Evolutionary conservation across 1,140 invertebrate species (phyloP), one percentile per base, ranked within the genome.

Genomic region (Muscidifurax raptorellus): DNA sequence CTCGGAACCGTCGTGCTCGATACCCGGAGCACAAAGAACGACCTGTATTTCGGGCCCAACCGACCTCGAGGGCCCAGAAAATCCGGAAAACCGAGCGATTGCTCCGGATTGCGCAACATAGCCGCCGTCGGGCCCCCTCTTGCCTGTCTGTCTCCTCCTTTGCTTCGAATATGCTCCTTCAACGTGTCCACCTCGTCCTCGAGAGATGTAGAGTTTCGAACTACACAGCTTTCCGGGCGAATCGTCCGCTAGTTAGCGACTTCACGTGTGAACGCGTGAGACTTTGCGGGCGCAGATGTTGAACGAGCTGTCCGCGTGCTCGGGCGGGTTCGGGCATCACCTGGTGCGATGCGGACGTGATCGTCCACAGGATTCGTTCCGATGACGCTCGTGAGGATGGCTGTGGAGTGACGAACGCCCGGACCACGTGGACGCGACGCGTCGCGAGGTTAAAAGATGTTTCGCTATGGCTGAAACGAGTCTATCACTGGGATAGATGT

Each of bases 91-190:
- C 80, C 69, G 71, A 66, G 27, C 83, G 79, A 87, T 93, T 92
- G 88, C 90, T 83, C 32, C 80, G 83, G 90, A 91, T 93, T 93
- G 92, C 92, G 92, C 92, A 93, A 93, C 89, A 88, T 80, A 30
- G 12, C 15, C 22, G 12, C 28, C 84, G 32, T 36, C 59, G 74
- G 18, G 52, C 28, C 77, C 75, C 67, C 36, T 80, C 36, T 30
- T 0, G 52, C 25, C 0, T n/a, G 25, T 18, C 30, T 12, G 10
- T 52, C 7, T 36, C 66, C 7, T 4, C 36, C 52, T 59, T 64
- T 71, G 66, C 69, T 25, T 12, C 69, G 69, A 22, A 22, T 9
- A 40, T 40, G 2, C 12, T 28, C 30, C 69, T 52, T 28, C 69
- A 3, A 32, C 30, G 69, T 32, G 12, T 30, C 28, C 4, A 13